These are phyloP conservation scores for Oedothorax gibbosus DNA, from an alignment of 1,140 invertebrate genomes.

Conservation along the genomic window DNA sequence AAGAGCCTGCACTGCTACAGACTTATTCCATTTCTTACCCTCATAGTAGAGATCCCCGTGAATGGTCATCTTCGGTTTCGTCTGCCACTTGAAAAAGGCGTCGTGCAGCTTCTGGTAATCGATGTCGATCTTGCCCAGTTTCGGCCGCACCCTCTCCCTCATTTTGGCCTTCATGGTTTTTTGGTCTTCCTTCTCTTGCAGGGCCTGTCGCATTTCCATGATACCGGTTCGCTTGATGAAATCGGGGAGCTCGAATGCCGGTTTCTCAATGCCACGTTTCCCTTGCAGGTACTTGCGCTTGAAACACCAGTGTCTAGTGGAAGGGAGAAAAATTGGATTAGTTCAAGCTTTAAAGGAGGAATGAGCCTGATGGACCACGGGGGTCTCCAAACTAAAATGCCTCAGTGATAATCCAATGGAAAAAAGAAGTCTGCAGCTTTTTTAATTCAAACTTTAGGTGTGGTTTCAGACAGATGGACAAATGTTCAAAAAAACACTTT, in stretches of 20 bases:
- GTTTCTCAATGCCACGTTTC: conserved; percentile 98
- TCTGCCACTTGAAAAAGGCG: conserved; percentile 99
- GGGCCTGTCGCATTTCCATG: conserved; percentile 98
- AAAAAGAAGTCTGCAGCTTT: no score
- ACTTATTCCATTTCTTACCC: conserved; percentile 99
- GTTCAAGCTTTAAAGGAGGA: no score
- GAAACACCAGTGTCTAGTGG: conserved; percentile 94
- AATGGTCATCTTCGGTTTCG: conserved; percentile 98
- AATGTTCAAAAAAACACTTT: no score
- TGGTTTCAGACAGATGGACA: no score
- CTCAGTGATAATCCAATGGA: no score
- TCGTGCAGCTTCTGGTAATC: conserved; percentile 99
- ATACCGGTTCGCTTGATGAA: conserved; percentile 99
- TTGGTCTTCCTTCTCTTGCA: conserved; percentile 98
- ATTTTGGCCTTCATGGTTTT: conserved; percentile 98
- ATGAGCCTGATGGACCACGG: no score
- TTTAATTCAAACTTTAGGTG: no score
- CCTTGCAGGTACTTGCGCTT: conserved; percentile 97
- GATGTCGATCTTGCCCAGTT: conserved; percentile 99
- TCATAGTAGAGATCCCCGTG: conserved; percentile 99
- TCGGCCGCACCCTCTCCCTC: conserved; percentile 95
- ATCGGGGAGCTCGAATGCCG: conserved; percentile 97
- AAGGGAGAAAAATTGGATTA: no score
- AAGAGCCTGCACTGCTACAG: no score
- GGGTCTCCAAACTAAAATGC: no score